Evolutionary conservation across 2,888 invertebrate species (phyloP), one percentile per base, ranked within the genome.

Genomic region (Lamproptera curius): DNA sequence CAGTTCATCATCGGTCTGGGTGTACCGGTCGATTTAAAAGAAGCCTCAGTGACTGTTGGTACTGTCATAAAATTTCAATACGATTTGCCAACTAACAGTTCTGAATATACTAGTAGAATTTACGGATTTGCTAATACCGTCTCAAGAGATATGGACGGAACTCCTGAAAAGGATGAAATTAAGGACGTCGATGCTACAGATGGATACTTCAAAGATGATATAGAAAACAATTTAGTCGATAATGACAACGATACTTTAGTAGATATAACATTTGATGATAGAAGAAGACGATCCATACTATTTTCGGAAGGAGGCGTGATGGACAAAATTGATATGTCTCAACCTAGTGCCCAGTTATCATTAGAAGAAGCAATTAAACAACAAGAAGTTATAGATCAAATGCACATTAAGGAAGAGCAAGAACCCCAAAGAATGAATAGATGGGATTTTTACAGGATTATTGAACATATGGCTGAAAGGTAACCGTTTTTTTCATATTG

Each of bases 1-100:
- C 74, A 93, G 92, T 89, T 92, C 58, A 91, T 92, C 56, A 87
- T 91, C 42, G 92, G 92, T 62, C 78, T 92, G 48, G 92, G 92
- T 64, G 78, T 92, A 16, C 92, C 92, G 1, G 89, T 92, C 17
- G 91, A 92, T 63, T 74, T 91, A 11, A 89, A 89, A 67, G 89
- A 90, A 63, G 85, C 90, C 56, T 84, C 91, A 56, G 90, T 92
- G 4, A 90, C 91, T 10, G 85, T 91, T 26, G 92, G 92, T 0
- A 89, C 90, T 8, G 92, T 92, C 13, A 88, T 92, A 17, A 93
- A 93, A 70, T 91, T 92, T 53, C 92, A 91, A 70, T 93, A 92
- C 72, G 83, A 89, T 52, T 71, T 93, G 51, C 92, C 92, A 4
- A 90, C 89, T 44, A 92, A 92, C 62, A 89, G 90, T 57, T 74